phyloP scores from a whole-genome alignment of 2,797 vertebrate genomes.

The Sebastes dallii region DNA sequence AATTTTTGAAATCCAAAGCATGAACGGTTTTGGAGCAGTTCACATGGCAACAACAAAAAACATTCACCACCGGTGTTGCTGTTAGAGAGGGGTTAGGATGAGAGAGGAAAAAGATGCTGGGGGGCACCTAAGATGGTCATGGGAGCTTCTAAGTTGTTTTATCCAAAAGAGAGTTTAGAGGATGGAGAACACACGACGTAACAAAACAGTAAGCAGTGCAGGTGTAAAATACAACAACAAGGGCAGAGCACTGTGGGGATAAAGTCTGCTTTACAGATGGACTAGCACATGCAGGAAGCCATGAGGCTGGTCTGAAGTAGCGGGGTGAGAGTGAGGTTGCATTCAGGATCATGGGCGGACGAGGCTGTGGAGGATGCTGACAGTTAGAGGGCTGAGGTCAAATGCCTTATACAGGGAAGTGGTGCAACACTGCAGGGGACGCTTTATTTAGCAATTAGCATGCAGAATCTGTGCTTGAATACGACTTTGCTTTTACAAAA shows the following conservation, averaged over 20 bases:
- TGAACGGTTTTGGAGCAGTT: slow-evolving; percentile 36
- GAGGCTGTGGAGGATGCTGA: slow-evolving; percentile 9
- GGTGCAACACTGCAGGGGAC: neutral
- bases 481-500: slow-evolving; percentile 1
- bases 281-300: slow-evolving; percentile 63
- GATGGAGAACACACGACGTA: slow-evolving; percentile 32
- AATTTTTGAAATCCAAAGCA: slow-evolving; percentile 44
- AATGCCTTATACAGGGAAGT: neutral
- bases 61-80: slow-evolving; percentile 36
- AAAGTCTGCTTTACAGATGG: slow-evolving; percentile 11
- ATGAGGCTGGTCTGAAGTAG: slow-evolving; percentile 13
- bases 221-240: neutral
- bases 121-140: slow-evolving; percentile 28
- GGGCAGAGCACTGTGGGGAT: slow-evolving; percentile 15
- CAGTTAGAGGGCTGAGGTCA: neutral
- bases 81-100: slow-evolving; percentile 35
- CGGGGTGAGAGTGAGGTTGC: slow-evolving; percentile 17
- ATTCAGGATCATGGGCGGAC: slow-evolving; percentile 20
- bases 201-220: slow-evolving; percentile 24
- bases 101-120: slow-evolving; percentile 21
- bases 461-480: slow-evolving; percentile 22
- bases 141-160: slow-evolving; percentile 47
- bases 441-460: slow-evolving; percentile 41
- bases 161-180: slow-evolving; percentile 18
- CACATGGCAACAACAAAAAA: slow-evolving; percentile 61